Base-by-base conservation (phyloP, 2,797 vertebrate genomes). In the Micrastur ruficollis region DNA sequence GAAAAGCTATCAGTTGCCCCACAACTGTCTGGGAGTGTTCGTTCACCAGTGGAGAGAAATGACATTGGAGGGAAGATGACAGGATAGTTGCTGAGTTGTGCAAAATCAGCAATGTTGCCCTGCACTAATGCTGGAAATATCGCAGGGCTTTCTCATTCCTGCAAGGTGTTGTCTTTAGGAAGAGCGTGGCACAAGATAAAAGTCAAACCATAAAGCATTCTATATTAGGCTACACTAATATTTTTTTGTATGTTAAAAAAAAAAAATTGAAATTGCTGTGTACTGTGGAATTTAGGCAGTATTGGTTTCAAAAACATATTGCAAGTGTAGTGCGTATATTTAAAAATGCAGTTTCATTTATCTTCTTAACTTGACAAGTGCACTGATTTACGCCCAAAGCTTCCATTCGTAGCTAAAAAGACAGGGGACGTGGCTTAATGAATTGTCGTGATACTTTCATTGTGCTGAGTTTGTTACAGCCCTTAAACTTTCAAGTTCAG, bases 151-250 rank as follows among this genome's bases (percentile, higher is more conserved):
- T 42, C 62, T 87, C n/a, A 2, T 38, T 29, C 12, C 15, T 67
- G 78, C 74, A 76, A 53, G 40, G 20, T 58, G 19, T 8, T 50
- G 42, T 13, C 76, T 75, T 55, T 18, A 52, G 91, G 42, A 36
- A 31, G 13, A 70, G 12, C 29, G 2, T 5, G 34, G 42, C 34
- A 46, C 38, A 27, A 12, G 63, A 26, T 25, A 9, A 17, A 70
- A 52, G 17, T 5, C 36, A 21, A 50, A 6, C 25, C 9, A 0
- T 5, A 29, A 27, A 22, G 42, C 26, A 17, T 40, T 22, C 14
- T 81, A 1, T 47, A 1, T 31, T 25, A 9, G 58, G 15, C 46
- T 27, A 0, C 2, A 0, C 9, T 29, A 36, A 5, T 14, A 5
- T 12, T 49, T 14, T 44, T 47, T 10, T 4, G 2, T 4, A 4